Conservation (phyloP, 2,113 vertebrate species). For the Pholis gunnellus region DNA sequence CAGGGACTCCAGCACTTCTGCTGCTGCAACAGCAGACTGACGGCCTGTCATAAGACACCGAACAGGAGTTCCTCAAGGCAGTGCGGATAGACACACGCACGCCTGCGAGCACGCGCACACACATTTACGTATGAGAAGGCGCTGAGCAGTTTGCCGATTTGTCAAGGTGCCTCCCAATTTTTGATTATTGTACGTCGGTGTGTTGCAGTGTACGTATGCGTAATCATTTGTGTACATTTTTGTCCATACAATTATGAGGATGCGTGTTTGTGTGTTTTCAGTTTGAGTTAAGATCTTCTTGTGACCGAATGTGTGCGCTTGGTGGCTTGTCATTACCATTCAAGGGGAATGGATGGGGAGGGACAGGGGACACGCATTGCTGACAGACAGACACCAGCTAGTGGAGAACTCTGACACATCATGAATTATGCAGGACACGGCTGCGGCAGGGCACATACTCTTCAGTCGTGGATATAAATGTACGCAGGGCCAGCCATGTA, state of each 20-base stretch:
- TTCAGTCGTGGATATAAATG: slow-evolving; percentile 77
- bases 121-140: neutral
- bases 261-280: slow-evolving; percentile 1
- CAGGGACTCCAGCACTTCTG: slow-evolving; percentile 62
- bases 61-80: slow-evolving; percentile 44
- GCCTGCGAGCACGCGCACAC: slow-evolving; percentile 15
- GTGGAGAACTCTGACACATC: slow-evolving; percentile 70
- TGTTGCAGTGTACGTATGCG: neutral
- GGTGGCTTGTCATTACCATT: slow-evolving; percentile 65
- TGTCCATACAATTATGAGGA: neutral
- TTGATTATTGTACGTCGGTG: neutral
- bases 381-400: slow-evolving; percentile 74
- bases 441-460: slow-evolving; percentile 59
- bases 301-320: slow-evolving; percentile 1
- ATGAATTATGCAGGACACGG: slow-evolving; percentile 78
- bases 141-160: slow-evolving; percentile 12
- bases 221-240: neutral
- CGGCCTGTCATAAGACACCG: slow-evolving; percentile 68
- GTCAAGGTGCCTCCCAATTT: slow-evolving; percentile 13
- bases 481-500: slow-evolving; percentile 65
- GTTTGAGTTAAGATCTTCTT: slow-evolving; percentile 5
- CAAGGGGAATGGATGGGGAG: slow-evolving; percentile 55
- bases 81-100: slow-evolving; percentile 15
- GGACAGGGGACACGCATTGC: slow-evolving; percentile 64
- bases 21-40: slow-evolving; percentile 69